phyloP scores from a whole-genome alignment of 2,113 vertebrate genomes.

The Microcebus ravelobensis region DNA sequence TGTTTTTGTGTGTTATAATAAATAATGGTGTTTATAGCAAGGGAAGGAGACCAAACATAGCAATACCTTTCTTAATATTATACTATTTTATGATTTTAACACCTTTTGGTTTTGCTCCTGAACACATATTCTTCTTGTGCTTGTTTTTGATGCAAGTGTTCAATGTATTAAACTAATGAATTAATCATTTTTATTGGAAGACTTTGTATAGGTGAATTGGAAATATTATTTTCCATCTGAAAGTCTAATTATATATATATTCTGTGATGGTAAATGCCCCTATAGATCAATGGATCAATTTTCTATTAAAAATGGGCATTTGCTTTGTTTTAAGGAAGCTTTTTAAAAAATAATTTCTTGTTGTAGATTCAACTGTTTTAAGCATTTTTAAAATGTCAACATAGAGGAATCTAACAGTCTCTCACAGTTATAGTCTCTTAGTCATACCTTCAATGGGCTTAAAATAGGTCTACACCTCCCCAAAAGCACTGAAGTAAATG shows the following conservation, averaged over 20 bases:
- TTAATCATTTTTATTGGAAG: background rate
- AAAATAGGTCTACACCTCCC: background rate
- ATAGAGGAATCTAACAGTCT: background rate
- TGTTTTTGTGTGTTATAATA: background rate
- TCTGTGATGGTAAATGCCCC: background rate
- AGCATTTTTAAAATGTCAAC: background rate
- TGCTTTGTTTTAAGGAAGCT: background rate
- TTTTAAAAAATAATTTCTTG: background rate
- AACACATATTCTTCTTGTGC: background rate
- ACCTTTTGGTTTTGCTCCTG: background rate
- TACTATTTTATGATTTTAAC: background rate
- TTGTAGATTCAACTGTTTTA: background rate
- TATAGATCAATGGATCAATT: background rate
- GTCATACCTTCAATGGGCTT: background rate
- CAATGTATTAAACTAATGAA: background rate
- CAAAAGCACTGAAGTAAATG: background rate
- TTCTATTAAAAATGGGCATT: background rate
- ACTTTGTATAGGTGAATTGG: background rate
- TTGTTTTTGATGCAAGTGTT: background rate
- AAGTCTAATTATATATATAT: background rate
- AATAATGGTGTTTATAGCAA: background rate
- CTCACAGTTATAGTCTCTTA: background rate
- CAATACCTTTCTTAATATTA: background rate
- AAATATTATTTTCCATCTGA: background rate
- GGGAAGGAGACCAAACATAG: background rate